Conservation (phyloP, 2,888 invertebrate genomes). For the Amiota mariae region DNA sequence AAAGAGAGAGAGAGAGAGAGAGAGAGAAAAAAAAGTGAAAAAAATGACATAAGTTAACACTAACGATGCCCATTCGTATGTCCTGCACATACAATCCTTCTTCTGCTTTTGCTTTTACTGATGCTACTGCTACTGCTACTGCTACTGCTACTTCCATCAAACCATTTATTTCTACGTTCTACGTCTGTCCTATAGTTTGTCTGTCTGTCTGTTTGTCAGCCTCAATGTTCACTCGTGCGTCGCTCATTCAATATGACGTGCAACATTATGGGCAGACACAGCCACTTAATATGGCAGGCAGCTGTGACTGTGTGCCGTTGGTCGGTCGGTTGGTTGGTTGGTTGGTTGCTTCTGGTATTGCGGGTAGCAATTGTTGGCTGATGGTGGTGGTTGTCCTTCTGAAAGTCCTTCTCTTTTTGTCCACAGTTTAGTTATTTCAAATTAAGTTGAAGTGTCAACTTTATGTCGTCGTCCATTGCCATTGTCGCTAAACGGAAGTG, state of each 20-base stretch:
- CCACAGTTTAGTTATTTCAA: slow-evolving; percentile 37
- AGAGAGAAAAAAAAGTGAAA: neutral
- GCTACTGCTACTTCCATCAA: neutral
- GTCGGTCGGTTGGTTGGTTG: neutral
- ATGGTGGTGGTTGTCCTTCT: neutral
- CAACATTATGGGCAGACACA: slow-evolving; percentile 29
- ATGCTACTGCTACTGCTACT: no score
- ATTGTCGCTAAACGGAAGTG: slow-evolving; percentile 38
- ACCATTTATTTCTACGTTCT: neutral
- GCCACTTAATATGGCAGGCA: slow-evolving; percentile 30
- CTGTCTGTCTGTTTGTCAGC: neutral
- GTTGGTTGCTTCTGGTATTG: neutral
- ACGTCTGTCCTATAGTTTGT: neutral
- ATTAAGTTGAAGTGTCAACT: slow-evolving; percentile 50
- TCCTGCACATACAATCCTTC: slow-evolving; percentile 17
- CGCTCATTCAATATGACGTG: slow-evolving; percentile 51
- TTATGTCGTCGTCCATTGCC: slow-evolving; percentile 26
- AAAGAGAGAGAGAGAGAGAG: no score
- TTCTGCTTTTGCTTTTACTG: no score
- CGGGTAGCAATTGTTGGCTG: neutral
- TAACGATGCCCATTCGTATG: slow-evolving; percentile 19
- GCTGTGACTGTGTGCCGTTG: slow-evolving; percentile 33
- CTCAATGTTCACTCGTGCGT: slow-evolving; percentile 56
- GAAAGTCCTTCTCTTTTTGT: neutral
- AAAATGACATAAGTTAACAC: slow-evolving; percentile 25